Conservation (phyloP, 2,888 invertebrate genomes). For the Patella caerulea region DNA sequence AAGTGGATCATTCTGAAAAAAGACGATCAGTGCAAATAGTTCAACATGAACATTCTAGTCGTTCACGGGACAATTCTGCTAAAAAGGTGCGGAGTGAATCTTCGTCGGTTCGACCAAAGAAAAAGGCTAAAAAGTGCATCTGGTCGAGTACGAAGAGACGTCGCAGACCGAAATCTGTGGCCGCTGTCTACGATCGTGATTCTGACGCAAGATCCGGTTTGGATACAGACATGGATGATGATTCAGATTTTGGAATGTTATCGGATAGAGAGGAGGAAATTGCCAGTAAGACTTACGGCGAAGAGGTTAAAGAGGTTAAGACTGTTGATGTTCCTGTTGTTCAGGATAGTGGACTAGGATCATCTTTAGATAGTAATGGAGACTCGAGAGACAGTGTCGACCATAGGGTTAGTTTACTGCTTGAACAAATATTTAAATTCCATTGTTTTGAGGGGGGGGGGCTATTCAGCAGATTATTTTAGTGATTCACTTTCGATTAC, state of each 20-base stretch:
- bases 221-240: slow-evolving; percentile 24
- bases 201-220: slow-evolving; percentile 16
- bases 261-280: slow-evolving; percentile 10
- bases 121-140: slow-evolving; percentile 33
- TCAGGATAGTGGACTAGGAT: slow-evolving; percentile 60
- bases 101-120: slow-evolving; percentile 19
- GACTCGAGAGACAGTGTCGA: slow-evolving; percentile 62
- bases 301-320: slow-evolving; percentile 1
- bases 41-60: not conserved
- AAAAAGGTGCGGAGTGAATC: slow-evolving; percentile 12
- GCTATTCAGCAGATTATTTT: too few relatives aligned
- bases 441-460: too few relatives aligned
- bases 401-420: slow-evolving; percentile 30
- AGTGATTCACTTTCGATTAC: too few relatives aligned
- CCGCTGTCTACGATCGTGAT: not conserved
- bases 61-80: slow-evolving; percentile 12
- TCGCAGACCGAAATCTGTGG: slow-evolving; percentile 18
- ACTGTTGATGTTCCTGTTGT: slow-evolving; percentile 16
- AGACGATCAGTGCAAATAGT: not conserved
- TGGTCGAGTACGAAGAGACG: slow-evolving; percentile 30
- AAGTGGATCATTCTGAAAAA: not conserved
- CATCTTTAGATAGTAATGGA: slow-evolving; percentile 61
- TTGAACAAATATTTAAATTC: too few relatives aligned
- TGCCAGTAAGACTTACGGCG: not conserved
- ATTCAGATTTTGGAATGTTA: slow-evolving; percentile 20